Percentiles rank a stretch among this genome's conserved stretches.
Evolutionary conservation across 2,797 vertebrate species (phyloP).

Genomic region (Halcyon badia): DNA sequence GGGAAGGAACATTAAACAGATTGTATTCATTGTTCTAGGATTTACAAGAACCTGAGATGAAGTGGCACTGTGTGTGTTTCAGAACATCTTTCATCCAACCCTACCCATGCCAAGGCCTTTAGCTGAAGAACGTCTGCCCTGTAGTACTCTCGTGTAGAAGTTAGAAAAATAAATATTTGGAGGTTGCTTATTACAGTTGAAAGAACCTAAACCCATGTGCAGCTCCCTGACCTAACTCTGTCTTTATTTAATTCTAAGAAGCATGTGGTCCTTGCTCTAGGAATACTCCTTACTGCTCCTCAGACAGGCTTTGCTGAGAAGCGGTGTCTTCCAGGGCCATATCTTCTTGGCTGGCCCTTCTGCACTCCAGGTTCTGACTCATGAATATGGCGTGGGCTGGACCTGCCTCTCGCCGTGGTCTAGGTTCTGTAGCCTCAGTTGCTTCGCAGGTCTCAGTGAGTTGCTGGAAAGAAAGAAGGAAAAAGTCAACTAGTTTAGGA

Average conservation of each 20-base stretch:
- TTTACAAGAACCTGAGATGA: conserved; percentile 76
- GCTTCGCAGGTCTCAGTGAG: conserved; percentile 88
- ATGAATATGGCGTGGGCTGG: conserved; percentile 70
- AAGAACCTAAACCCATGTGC: neutral
- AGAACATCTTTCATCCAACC: conserved; percentile 21
- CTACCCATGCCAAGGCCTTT: neutral
- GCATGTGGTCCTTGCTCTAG: fast-evolving
- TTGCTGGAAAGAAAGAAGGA: conserved; percentile 80
- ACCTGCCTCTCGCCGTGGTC: conserved; percentile 10
- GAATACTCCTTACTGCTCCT: conserved; percentile 68
- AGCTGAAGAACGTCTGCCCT: neutral
- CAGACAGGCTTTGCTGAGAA: conserved; percentile 83
- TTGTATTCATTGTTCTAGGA: neutral
- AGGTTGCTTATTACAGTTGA: conserved; percentile 25
- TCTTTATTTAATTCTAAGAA: neutral
- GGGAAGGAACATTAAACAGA: neutral
- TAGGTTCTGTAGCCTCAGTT: conserved; percentile 75
- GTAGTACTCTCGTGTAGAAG: neutral
- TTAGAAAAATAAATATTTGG: conserved; percentile 70
- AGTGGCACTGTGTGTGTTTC: conserved; percentile 32
- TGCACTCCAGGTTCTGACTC: conserved; percentile 67
- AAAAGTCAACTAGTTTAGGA: neutral
- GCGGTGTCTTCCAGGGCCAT: conserved; percentile 82
- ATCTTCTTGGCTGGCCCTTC: conserved; percentile 83
- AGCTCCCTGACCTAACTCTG: neutral